A percentile compares a stretch with the other conserved stretches of the same genome.
These are phyloP conservation scores for Sylvilagus bachmani DNA, from an alignment of 2,113 vertebrate species.

Conservation along the genomic window DNA sequence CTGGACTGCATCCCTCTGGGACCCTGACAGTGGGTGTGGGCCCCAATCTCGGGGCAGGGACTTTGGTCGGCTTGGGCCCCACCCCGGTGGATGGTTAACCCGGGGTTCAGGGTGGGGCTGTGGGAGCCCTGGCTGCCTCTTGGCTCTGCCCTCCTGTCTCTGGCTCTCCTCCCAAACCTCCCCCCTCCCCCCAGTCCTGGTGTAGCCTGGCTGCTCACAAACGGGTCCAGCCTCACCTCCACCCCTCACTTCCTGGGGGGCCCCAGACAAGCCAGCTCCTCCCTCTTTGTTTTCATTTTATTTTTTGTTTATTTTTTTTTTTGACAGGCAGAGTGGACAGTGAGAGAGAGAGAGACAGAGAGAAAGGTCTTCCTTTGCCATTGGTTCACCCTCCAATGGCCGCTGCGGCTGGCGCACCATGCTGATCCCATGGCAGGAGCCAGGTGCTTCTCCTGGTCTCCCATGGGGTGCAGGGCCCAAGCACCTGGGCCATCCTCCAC, in stretches of 20 bases:
- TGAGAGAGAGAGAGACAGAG: too few relatives aligned
- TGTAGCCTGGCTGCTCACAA: not conserved
- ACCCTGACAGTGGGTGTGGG: not conserved
- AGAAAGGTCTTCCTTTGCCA: too few relatives aligned
- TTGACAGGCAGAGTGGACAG: too few relatives aligned
- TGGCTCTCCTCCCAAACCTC: too few relatives aligned
- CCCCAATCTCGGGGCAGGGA: not conserved
- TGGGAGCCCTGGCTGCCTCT: not conserved
- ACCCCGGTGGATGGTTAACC: slow-evolving; percentile 64
- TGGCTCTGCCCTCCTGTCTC: too few relatives aligned
- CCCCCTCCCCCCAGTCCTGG: rapidly evolving
- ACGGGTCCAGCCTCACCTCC: not conserved
- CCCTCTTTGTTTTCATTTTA: not conserved
- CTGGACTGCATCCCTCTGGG: not conserved
- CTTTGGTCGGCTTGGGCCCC: slow-evolving; percentile 47
- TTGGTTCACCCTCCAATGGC: too few relatives aligned
- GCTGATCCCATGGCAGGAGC: too few relatives aligned
- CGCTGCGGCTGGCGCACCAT: too few relatives aligned
- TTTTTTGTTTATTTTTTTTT: too few relatives aligned
- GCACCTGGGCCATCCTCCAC: too few relatives aligned
- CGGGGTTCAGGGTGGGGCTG: not conserved
- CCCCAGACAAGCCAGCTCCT: not conserved
- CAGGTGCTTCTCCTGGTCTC: too few relatives aligned
- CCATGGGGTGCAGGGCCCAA: too few relatives aligned
- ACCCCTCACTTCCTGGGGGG: not conserved